phyloP scores from a whole-genome alignment of 2,888 invertebrate genomes.

The Pteria penguin region DNA sequence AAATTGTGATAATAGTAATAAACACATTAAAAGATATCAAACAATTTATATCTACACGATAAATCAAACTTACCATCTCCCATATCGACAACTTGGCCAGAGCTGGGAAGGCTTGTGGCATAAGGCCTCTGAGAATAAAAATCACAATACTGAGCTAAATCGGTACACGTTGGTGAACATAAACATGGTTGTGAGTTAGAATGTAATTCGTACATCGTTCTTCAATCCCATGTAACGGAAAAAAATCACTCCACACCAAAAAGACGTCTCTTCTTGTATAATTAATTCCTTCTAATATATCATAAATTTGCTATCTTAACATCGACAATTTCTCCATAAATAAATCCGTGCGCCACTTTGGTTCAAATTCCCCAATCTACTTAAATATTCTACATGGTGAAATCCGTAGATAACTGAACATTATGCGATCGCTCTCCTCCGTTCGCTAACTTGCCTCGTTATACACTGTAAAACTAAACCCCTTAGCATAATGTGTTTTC shows the following conservation, averaged over 20 bases:
- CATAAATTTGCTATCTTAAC: no score
- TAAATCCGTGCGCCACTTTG: no score
- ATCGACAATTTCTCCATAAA: no score
- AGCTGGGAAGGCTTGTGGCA: slow-evolving; percentile 65
- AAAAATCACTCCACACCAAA: not conserved
- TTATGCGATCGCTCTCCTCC: no score
- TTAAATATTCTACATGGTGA: no score
- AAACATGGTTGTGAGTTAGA: slow-evolving; percentile 22
- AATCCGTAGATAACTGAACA: no score
- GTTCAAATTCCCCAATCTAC: no score
- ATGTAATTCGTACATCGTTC: slow-evolving; percentile 41
- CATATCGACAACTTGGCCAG: slow-evolving; percentile 60
- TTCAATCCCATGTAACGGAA: slow-evolving; percentile 32
- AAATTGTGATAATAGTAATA: no score
- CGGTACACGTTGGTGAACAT: slow-evolving; percentile 17
- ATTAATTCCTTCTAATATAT: no score
- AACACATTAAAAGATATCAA: no score
- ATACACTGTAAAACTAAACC: not conserved
- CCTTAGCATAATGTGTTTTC: not conserved
- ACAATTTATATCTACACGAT: no score
- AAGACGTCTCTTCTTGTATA: no score
- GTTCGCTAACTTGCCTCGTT: not conserved
- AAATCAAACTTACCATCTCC: slow-evolving; percentile 34
- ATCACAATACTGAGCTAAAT: slow-evolving; percentile 36
- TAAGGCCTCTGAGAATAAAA: slow-evolving; percentile 67